A percentile compares a stretch with the other conserved stretches of the same genome.
Conservation (phyloP, 1,140 invertebrate species). For the Halesus radiatus region DNA sequence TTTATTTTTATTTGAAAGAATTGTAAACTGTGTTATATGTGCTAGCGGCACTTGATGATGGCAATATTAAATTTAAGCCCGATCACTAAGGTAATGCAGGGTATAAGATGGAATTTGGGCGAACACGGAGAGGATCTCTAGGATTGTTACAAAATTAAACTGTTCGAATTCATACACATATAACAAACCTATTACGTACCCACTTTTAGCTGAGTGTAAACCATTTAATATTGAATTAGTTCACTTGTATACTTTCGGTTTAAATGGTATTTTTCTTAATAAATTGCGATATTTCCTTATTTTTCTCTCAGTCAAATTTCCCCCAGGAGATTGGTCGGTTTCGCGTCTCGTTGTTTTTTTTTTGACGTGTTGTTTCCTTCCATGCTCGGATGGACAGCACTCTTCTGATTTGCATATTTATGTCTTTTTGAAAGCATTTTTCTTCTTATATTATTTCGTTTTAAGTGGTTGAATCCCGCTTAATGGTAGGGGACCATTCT, state of each 20-base stretch:
- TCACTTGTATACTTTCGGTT: not conserved
- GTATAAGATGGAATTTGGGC: too few species aligned
- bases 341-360: conserved; percentile 24
- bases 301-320: conserved; percentile 17
- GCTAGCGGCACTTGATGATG: too few species aligned
- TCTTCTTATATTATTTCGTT: conserved; percentile 51
- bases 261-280: not conserved
- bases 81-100: too few species aligned
- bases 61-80: too few species aligned
- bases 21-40: too few species aligned
- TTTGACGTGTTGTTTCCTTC: conserved; percentile 35
- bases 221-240: too few species aligned
- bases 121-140: too few species aligned
- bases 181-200: too few species aligned
- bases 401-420: conserved; percentile 55
- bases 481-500: conserved; percentile 23
- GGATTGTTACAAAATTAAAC: too few species aligned
- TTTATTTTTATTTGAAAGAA: too few species aligned
- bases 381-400: conserved; percentile 46
- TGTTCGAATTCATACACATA: too few species aligned
- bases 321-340: conserved; percentile 11
- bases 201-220: too few species aligned
- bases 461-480: conserved; percentile 48
- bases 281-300: conserved; percentile 1
- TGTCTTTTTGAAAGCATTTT: conserved; percentile 52